Conservation (phyloP, 2,797 vertebrate species). For the Acrocephalus scirpaceus region DNA sequence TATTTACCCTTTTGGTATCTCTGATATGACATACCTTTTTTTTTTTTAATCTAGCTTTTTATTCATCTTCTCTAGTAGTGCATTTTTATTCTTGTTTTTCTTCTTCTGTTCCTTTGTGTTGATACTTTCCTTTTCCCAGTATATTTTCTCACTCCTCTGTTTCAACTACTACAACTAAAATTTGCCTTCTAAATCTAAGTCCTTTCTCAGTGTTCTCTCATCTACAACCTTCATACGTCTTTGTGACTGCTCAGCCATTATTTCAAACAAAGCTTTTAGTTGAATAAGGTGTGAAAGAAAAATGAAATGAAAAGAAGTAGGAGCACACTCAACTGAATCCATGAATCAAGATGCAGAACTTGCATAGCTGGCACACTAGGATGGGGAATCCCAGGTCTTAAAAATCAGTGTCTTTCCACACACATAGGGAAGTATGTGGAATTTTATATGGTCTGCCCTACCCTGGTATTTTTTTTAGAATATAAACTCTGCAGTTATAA, state of each 20-base stretch:
- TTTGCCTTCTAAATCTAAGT: neutral
- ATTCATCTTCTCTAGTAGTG: neutral
- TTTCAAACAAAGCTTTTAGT: neutral
- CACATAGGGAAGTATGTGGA: neutral
- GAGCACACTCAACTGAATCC: neutral
- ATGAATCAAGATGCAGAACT: neutral
- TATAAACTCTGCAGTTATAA: neutral
- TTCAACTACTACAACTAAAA: neutral
- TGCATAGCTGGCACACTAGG: neutral
- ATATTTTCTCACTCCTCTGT: neutral
- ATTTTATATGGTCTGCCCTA: neutral
- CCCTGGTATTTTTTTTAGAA: neutral
- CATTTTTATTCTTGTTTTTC: neutral
- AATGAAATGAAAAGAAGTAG: neutral
- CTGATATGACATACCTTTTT: neutral
- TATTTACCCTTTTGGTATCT: neutral
- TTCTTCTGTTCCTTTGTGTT: neutral
- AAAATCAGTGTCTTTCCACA: neutral
- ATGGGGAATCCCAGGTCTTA: neutral
- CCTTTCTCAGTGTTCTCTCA: neutral
- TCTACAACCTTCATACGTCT: neutral
- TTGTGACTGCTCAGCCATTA: neutral
- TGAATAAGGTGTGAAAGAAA: slow-evolving; percentile 7
- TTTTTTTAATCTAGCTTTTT: neutral
- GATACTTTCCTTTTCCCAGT: neutral